Base-by-base conservation (phyloP, 2,797 vertebrate species). In the Peromyscus nudipes region DNA sequence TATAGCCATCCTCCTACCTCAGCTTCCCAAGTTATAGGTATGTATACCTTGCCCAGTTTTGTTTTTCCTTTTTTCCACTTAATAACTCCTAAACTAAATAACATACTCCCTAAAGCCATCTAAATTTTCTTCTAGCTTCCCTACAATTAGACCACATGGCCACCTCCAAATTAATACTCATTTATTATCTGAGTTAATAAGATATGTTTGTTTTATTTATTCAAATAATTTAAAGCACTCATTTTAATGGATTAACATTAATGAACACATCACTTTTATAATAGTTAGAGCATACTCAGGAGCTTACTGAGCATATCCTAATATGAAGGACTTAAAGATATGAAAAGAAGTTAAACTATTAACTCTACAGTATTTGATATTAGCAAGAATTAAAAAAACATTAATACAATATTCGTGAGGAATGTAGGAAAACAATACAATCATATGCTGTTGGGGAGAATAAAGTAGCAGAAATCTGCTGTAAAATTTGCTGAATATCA, bases 181-280 rank as follows among this genome's bases (percentile, higher is more conserved):
- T 65, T 92, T 52, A 25, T 75, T 94, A 85, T n/a, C 46, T 95
- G 73, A 60, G 29, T 90, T 85, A 79, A 84, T 75, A 17, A 85
- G 31, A 60, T 2, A 8, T 71, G 55, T 71, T 65, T 90, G 43
- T 64, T 69, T 69, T 69, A 87, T 52, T 67, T 81, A 94, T 83
- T 73, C 76, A 87, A 57, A 76, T 60, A 80, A 21, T 73, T 85
- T 85, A 65, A 16, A 84, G 57, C 79, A 60, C 34, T 85, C 40
- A 62, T 37, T 94, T 80, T 55, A 81, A 67, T 62, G 29, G 49
- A 65, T 67, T 85, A 92, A 80, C 57, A 65, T 73, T 84, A 89
- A 80, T 23, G 17, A 76, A 27, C 13, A 1, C 10, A 80, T 89
- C 65, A 92, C 65, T 75, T 95, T 67, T 55, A 85, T 89, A 89